These are phyloP conservation scores for Thomomys bottae DNA, from an alignment of 2,113 vertebrate genomes.

Conservation along the genomic window DNA sequence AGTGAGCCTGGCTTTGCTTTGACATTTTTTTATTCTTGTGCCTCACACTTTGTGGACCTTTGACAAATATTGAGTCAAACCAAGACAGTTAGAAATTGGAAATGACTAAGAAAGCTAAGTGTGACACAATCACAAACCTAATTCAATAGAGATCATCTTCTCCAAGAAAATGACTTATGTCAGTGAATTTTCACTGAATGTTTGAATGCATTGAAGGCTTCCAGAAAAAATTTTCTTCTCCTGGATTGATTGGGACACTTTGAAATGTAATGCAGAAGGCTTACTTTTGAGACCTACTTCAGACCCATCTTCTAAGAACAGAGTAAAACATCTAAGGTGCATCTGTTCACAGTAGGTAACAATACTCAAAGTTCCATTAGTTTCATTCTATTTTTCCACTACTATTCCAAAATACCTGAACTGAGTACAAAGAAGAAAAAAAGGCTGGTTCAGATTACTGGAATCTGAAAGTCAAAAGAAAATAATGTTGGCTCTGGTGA, in stretches of 20 bases:
- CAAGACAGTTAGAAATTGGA: not conserved
- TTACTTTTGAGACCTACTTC: not conserved
- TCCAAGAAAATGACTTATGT: not conserved
- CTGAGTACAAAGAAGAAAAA: not conserved
- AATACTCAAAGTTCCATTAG: not conserved
- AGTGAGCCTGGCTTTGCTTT: too few species aligned
- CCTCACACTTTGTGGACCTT: not conserved
- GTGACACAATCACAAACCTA: not conserved
- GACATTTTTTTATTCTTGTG: conserved; percentile 5
- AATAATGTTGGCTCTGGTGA: not conserved
- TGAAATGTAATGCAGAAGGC: not conserved
- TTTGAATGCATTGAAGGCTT: not conserved
- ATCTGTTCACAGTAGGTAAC: not conserved
- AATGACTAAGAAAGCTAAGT: not conserved
- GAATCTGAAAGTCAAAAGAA: not conserved
- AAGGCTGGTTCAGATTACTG: not conserved
- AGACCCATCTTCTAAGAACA: not conserved
- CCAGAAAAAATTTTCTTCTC: not conserved
- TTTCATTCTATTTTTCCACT: not conserved
- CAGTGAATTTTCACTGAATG: not conserved
- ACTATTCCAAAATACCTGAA: not conserved
- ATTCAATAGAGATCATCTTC: not conserved
- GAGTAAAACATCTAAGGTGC: not conserved
- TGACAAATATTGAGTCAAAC: not conserved
- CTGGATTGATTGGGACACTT: not conserved